These are phyloP conservation scores for Mixornis gularis DNA, from an alignment of 2,113 vertebrate species.

Conservation along the genomic window DNA sequence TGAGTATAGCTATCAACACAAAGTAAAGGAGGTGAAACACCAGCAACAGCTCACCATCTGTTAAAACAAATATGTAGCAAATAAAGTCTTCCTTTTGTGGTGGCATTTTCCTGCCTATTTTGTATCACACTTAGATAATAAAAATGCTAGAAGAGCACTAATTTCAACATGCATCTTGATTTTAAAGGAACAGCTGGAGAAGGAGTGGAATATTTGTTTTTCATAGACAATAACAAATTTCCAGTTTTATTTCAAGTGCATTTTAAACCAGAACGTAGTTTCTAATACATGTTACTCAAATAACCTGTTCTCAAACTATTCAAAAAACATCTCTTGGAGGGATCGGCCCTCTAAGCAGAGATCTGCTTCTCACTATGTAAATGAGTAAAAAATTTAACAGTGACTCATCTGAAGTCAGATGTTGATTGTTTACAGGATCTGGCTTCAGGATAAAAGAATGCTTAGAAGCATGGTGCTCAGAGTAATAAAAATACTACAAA, in stretches of 20 bases:
- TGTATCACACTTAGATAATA: background rate
- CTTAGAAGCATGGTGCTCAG: background rate
- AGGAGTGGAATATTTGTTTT: background rate
- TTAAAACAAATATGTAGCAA: slow-evolving; percentile 28
- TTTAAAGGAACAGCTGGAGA: background rate
- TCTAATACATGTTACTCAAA: background rate
- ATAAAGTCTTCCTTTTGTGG: slow-evolving; percentile 32
- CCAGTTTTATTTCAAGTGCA: background rate
- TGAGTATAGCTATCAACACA: slow-evolving; percentile 86
- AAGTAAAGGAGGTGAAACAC: slow-evolving; percentile 61
- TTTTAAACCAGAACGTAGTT: background rate
- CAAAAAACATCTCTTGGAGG: background rate
- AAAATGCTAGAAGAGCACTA: background rate
- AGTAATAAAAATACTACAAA: background rate
- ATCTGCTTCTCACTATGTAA: background rate
- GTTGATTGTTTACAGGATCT: background rate
- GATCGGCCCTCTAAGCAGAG: background rate
- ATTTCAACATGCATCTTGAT: background rate
- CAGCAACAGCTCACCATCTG: slow-evolving; percentile 35
- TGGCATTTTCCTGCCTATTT: background rate
- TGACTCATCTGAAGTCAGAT: background rate
- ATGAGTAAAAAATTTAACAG: background rate
- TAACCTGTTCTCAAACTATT: background rate
- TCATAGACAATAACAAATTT: background rate
- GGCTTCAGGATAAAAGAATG: background rate